Percentiles rank a stretch among this genome's conserved stretches.
Conservation (phyloP, 2,113 vertebrate species). For the Paralichthys olivaceus region DNA sequence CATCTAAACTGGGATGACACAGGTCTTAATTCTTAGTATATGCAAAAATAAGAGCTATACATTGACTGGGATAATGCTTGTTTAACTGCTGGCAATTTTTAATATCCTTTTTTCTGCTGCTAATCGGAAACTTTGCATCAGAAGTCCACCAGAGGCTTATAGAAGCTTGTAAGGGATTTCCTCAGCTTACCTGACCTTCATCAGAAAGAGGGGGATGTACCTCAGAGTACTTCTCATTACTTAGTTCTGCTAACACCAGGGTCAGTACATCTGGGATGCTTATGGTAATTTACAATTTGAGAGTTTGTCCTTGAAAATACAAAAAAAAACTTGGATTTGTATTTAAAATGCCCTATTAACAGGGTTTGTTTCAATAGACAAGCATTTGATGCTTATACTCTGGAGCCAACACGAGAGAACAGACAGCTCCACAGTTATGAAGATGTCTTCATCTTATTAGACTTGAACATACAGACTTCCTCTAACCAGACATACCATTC, state of each 20-base stretch:
- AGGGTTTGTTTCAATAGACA: not conserved
- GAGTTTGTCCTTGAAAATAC: not conserved
- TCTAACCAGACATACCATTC: too few species aligned
- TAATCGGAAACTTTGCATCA: conserved; percentile 2
- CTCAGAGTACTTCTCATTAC: not conserved
- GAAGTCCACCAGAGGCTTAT: conserved; percentile 6
- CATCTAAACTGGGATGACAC: not conserved
- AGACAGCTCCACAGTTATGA: not conserved
- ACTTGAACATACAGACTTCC: too few species aligned
- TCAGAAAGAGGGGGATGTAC: conserved; percentile 1
- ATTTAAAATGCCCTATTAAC: not conserved
- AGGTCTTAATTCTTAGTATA: conserved; percentile 1
- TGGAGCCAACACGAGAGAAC: not conserved
- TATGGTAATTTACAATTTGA: not conserved
- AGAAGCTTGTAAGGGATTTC: not conserved
- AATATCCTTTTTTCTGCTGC: not conserved
- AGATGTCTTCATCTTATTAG: not conserved
- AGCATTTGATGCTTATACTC: not conserved
- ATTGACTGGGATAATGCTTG: not conserved
- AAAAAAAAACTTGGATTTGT: not conserved
- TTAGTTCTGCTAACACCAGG: not conserved
- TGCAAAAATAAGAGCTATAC: not conserved
- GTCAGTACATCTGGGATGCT: not conserved
- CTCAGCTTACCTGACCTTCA: conserved; percentile 21
- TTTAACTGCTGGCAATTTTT: not conserved